phyloP scores from a whole-genome alignment of 2,113 vertebrate species.

The Meriones unguiculatus region DNA sequence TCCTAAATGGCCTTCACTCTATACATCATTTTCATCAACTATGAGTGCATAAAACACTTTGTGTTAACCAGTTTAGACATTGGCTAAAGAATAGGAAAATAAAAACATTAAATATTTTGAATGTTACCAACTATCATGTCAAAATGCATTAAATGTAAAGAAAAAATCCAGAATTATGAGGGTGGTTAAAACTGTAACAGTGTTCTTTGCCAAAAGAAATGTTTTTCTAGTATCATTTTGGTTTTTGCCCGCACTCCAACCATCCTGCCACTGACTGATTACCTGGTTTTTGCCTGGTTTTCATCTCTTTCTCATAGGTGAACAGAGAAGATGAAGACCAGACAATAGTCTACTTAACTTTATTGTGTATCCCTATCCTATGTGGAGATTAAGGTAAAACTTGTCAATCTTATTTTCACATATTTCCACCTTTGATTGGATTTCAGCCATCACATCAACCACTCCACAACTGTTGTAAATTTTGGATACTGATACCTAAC shows the following conservation, averaged over 20 bases:
- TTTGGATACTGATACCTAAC: conserved; percentile 86
- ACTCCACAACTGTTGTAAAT: conserved; percentile 77
- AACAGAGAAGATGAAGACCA: conserved; percentile 81
- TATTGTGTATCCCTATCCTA: conserved; percentile 73
- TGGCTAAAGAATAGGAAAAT: background rate
- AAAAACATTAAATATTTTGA: conserved; percentile 21
- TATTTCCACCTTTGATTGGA: conserved; percentile 82
- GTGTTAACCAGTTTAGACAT: background rate
- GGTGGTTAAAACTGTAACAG: conserved; percentile 54
- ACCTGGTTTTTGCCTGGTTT: conserved; percentile 83
- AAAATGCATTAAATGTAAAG: conserved; percentile 48
- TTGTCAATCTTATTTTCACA: conserved; percentile 78
- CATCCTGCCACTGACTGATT: conserved; percentile 55
- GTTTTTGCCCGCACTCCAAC: conserved; percentile 69
- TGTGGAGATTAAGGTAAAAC: conserved; percentile 68
- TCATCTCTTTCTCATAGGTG: conserved; percentile 76
- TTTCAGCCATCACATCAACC: conserved; percentile 81
- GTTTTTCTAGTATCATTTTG: conserved; percentile 68
- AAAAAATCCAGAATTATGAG: conserved; percentile 60
- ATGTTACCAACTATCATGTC: conserved; percentile 29
- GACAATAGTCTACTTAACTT: conserved; percentile 78
- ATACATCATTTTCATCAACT: background rate
- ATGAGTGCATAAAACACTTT: background rate
- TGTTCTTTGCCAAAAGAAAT: conserved; percentile 61
- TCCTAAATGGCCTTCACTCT: background rate